phyloP scores from a whole-genome alignment of 2,113 vertebrate species.

The Amphilophus citrinellus region DNA sequence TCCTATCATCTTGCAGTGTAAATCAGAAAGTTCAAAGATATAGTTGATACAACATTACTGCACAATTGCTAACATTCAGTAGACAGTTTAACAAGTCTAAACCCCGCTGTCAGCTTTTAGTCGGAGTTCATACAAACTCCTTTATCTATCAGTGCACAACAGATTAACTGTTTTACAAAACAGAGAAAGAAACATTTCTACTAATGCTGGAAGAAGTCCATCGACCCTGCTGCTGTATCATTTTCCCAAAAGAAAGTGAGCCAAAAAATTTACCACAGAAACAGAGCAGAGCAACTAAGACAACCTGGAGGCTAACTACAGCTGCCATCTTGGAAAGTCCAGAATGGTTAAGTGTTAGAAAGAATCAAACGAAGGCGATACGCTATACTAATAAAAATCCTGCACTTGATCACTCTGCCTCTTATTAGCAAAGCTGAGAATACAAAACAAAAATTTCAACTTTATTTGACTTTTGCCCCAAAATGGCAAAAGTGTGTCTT shows the following conservation, averaged over 20 bases:
- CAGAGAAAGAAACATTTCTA: conserved; percentile 75
- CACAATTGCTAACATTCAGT: conserved; percentile 90
- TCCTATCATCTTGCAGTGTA: conserved; percentile 77
- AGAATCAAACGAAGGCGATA: conserved; percentile 83
- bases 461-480: conserved; percentile 87
- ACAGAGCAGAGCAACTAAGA: conserved; percentile 85
- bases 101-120: conserved; percentile 79
- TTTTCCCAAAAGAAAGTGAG: conserved; percentile 72
- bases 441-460: conserved; percentile 82
- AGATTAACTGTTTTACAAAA: conserved; percentile 81
- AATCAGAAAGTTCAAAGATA: conserved; percentile 86
- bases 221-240: conserved; percentile 65
- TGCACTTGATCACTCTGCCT: conserved; percentile 84
- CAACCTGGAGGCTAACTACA: conserved; percentile 84
- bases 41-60: conserved; percentile 98
- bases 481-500: conserved; percentile 84
- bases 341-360: conserved; percentile 62
- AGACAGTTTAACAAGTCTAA: conserved; percentile 84
- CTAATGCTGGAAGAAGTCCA: conserved; percentile 65
- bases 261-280: conserved; percentile 82
- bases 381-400: conserved; percentile 91
- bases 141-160: conserved; percentile 80
- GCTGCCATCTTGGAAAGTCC: conserved; percentile 84
- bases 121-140: conserved; percentile 81
- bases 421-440: conserved; percentile 90